Evolutionary conservation across 1,140 invertebrate species (phyloP).

Genomic region (Drosophila eugracilis): DNA sequence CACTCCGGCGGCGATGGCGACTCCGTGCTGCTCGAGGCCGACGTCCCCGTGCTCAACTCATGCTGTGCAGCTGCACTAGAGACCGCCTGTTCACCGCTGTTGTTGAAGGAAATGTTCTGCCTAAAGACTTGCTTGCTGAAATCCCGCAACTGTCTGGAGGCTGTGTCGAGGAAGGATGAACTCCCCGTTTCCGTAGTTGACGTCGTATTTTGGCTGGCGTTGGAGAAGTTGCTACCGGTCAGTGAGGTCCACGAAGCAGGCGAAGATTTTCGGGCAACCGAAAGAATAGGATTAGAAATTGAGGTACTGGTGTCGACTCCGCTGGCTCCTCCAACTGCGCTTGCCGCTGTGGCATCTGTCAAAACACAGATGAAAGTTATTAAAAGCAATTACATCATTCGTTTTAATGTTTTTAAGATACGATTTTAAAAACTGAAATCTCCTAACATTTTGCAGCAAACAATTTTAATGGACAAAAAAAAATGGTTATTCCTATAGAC

Average conservation of each 20-base stretch:
- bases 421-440: not conserved
- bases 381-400: not conserved
- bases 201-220: slow-evolving; percentile 25
- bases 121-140: slow-evolving; percentile 82
- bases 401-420: not conserved
- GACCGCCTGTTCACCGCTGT: slow-evolving; percentile 42
- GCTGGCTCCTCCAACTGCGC: slow-evolving; percentile 8
- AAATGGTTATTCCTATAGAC: not conserved
- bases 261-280: slow-evolving; percentile 37
- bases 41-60: slow-evolving; percentile 31
- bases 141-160: slow-evolving; percentile 75
- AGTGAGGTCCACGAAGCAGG: slow-evolving; percentile 38
- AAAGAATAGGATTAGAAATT: slow-evolving; percentile 21
- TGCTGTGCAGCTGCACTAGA: slow-evolving; percentile 11
- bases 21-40: slow-evolving; percentile 44
- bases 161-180: slow-evolving; percentile 73
- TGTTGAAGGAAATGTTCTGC: slow-evolving; percentile 78
- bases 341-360: slow-evolving; percentile 23
- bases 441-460: not conserved
- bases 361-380: slow-evolving; percentile 2
- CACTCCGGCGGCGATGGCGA: slow-evolving; percentile 44
- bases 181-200: slow-evolving; percentile 21
- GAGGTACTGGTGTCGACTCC: slow-evolving; percentile 18
- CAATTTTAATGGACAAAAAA: no score
- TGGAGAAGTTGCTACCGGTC: slow-evolving; percentile 42